These are phyloP conservation scores for Umimayanthus chanpuru DNA, from an alignment of 92 coral and sea anemone genomes.

Conservation along the genomic window DNA sequence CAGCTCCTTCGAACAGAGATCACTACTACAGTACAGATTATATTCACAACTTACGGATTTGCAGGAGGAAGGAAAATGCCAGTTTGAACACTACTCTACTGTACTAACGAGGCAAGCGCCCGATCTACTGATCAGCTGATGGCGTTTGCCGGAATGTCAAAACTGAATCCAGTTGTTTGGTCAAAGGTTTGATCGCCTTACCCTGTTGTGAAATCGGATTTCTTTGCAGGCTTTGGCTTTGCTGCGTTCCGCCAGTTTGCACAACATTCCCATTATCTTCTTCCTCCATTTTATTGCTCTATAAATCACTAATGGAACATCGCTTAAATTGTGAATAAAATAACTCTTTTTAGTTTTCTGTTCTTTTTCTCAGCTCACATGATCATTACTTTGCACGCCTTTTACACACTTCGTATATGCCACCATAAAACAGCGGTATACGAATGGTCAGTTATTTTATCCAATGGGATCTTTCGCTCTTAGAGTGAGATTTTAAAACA, in stretches of 20 bases:
- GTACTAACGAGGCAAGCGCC: no score
- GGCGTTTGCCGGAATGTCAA: no score
- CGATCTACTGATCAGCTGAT: no score
- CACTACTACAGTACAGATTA: no score
- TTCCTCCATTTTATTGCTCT: background rate
- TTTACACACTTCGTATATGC: constrained; percentile 9
- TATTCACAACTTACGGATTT: no score
- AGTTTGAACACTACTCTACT: no score
- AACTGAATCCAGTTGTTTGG: no score
- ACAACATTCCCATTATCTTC: background rate
- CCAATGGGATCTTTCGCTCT: no score
- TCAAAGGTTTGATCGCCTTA: background rate
- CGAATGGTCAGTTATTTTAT: no score
- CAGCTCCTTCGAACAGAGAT: no score
- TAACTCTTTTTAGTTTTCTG: background rate
- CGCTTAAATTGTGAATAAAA: background rate
- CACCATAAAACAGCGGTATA: background rate
- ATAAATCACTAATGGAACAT: background rate
- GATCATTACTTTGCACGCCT: background rate
- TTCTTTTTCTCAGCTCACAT: background rate
- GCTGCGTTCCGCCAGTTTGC: background rate
- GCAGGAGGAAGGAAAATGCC: no score
- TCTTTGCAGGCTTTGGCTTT: background rate
- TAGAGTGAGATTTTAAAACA: no score
- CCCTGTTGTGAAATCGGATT: background rate